Base-by-base conservation (phyloP, 1,140 invertebrate genomes). In the Penaeus vannamei region DNA sequence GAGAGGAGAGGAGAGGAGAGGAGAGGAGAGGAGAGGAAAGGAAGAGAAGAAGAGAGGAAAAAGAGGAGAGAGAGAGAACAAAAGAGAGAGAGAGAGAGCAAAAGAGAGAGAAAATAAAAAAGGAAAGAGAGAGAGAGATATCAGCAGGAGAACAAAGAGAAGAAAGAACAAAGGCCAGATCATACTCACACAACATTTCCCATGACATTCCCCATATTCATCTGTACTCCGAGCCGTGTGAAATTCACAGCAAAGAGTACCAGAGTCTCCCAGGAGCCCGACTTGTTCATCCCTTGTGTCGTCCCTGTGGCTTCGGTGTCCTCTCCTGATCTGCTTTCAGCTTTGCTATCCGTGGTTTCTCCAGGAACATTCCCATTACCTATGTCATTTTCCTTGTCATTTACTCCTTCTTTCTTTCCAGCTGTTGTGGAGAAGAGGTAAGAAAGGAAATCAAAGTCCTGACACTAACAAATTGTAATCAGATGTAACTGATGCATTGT, bases 161-260 rank as follows among this genome's bases (percentile, higher is more conserved):
- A 17, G 17, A 53, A 53, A 14, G 17, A 17, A 10, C 12, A 53
- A 17, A 91, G n/a, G 32, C 17, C 60, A 93, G 22, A 81, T 29
- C 59, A 87, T 77, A 94, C 94, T 93, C 93, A 96, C 95, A 95
- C 95, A 61, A 98, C 98, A 93, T 99, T 99, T 32, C 98, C 98
- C 97, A 99, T 99, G 1, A 99, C 98, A 93, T 99, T 99, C 29
- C 98, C 98, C 97, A 99, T 99, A 93, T 99, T 99, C 97, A 99
- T 99, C 92, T 98, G 97, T 26, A 99, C 97, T 93, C 99, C 98
- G 36, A 99, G 94, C 91, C 97, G 96, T 8, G 97, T 98, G 92
- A 99, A 97, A 94, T 99, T 99, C 20, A 99, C 96, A 1, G 97
- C 97, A 94, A 99, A 98, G 60, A 99, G 93, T 2, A 99, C 98